These are phyloP conservation scores for Nothura maculosa DNA, from an alignment of 2,797 vertebrate species.

Conservation along the genomic window DNA sequence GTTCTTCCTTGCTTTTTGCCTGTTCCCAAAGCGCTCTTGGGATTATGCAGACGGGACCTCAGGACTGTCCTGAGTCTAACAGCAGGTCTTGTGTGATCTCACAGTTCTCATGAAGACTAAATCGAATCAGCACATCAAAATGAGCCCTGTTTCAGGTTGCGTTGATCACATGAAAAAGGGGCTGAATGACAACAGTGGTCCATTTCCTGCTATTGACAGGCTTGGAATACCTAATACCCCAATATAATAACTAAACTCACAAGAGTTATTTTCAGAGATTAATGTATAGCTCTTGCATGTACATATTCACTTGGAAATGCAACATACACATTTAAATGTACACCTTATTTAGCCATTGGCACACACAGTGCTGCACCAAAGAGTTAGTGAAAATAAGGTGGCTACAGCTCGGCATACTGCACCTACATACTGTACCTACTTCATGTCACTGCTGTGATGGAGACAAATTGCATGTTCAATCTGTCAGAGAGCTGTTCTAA, in stretches of 20 bases:
- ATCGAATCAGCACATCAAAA: not conserved
- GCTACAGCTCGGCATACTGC: not conserved
- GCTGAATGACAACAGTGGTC: not conserved
- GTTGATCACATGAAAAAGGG: not conserved
- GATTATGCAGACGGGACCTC: not conserved
- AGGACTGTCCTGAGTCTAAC: not conserved
- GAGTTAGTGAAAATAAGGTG: not conserved
- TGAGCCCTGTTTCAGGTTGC: not conserved
- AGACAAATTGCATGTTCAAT: not conserved
- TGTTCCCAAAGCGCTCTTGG: not conserved
- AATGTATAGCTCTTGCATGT: not conserved
- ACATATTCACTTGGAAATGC: not conserved
- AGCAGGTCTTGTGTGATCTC: not conserved
- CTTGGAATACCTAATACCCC: not conserved
- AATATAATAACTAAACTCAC: not conserved
- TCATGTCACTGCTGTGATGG: not conserved
- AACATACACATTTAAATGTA: not conserved
- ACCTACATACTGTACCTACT: not conserved
- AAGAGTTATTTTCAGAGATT: not conserved
- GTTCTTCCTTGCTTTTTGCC: not conserved
- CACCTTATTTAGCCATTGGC: not conserved
- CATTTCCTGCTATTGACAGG: not conserved
- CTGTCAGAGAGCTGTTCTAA: not conserved
- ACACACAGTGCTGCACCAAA: not conserved
- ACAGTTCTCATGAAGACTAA: not conserved